Evolutionary conservation across 2,888 invertebrate genomes (phyloP).

Genomic region (Anagyrus pseudococci): DNA sequence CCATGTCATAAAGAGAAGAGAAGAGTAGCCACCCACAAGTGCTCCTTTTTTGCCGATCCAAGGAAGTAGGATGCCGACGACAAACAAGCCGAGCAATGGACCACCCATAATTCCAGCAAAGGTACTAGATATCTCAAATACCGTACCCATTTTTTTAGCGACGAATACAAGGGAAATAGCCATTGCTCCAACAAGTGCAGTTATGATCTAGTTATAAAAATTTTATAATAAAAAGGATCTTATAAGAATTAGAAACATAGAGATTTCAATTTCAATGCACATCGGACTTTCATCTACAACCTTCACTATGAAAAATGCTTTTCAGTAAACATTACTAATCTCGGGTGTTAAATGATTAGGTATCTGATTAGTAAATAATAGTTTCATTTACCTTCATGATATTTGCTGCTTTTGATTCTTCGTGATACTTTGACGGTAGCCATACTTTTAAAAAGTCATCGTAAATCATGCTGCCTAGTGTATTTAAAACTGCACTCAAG

Average conservation of each 20-base stretch:
- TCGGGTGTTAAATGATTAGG: no score
- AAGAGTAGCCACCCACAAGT: constrained; percentile 61
- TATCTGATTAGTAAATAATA: no score
- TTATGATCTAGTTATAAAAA: constrained; percentile 58
- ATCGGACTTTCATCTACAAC: no score
- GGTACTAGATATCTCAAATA: constrained; percentile 71
- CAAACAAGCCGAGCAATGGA: constrained; percentile 72
- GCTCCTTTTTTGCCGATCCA: constrained; percentile 67
- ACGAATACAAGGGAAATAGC: constrained; percentile 66
- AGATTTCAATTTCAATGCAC: no score
- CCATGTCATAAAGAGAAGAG: constrained; percentile 49
- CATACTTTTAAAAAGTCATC: constrained; percentile 70
- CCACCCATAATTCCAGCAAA: constrained; percentile 73
- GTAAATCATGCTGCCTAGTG: constrained; percentile 70
- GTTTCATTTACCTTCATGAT: constrained; percentile 65
- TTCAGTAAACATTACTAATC: no score
- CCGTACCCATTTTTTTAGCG: constrained; percentile 70
- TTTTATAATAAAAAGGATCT: no score
- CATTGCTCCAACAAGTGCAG: constrained; percentile 64
- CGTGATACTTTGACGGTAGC: constrained; percentile 64
- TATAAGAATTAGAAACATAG: no score
- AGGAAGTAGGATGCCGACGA: constrained; percentile 73
- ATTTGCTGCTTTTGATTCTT: constrained; percentile 64
- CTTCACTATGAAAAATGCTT: no score
- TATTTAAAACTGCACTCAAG: constrained; percentile 70